These are phyloP conservation scores for Artibeus jamaicensis DNA, from an alignment of 2,797 vertebrate genomes.

Conservation along the genomic window DNA sequence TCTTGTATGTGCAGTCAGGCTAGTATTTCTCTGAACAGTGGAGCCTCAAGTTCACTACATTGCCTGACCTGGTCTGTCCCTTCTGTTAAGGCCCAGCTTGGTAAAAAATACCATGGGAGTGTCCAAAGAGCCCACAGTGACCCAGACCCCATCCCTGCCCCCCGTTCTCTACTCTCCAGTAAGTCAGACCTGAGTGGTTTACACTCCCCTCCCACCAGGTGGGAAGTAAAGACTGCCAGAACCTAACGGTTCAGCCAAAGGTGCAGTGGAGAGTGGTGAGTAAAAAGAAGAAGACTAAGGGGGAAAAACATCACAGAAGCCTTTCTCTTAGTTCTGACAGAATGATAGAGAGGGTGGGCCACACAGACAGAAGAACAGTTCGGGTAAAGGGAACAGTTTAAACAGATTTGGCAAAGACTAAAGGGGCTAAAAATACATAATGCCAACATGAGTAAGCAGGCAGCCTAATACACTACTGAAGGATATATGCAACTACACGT, in stretches of 20 bases:
- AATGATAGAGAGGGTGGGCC: not conserved
- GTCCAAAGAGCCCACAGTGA: not conserved
- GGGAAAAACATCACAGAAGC: not conserved
- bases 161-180: not conserved
- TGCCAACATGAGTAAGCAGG: not conserved
- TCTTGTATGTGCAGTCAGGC: rapidly evolving
- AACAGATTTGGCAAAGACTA: not conserved
- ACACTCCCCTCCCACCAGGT: not conserved
- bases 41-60: not conserved
- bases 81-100: not conserved
- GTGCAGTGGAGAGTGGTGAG: rapidly evolving
- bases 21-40: not conserved
- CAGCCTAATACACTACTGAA: rapidly evolving
- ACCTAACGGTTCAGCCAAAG: not conserved
- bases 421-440: not conserved
- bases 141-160: not conserved
- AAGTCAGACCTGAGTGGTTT: not conserved
- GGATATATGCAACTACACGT: rapidly evolving
- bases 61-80: not conserved
- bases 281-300: not conserved
- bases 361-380: not conserved
- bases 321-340: not conserved
- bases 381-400: not conserved
- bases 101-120: not conserved
- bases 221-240: not conserved